Evolutionary conservation across 2,113 vertebrate species (phyloP).

Genomic region (Danionella cerebrum): DNA sequence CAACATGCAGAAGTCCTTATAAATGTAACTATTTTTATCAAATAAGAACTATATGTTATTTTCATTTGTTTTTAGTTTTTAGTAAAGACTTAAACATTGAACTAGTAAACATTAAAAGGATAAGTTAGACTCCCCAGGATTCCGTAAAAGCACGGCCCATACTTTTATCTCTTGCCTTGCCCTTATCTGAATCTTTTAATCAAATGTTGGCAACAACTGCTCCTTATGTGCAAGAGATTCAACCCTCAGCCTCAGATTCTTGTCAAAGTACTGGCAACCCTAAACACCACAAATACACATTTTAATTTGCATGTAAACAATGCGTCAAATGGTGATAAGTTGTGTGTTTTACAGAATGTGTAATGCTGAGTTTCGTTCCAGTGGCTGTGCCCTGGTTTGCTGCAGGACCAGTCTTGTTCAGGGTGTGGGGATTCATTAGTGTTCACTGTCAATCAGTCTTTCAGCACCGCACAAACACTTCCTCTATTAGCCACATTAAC

Average conservation of each 20-base stretch:
- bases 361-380: not conserved
- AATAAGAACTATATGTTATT: no score
- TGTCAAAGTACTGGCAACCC: not conserved
- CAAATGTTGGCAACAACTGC: constrained; percentile 9
- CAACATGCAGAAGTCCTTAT: no score
- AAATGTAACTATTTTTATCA: no score
- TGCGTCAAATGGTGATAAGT: not conserved
- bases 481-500: constrained; percentile 44
- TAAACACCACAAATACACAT: not conserved
- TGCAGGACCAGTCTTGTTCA: constrained; percentile 36
- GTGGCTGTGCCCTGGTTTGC: constrained; percentile 7
- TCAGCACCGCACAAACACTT: constrained; percentile 49
- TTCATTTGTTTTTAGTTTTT: no score
- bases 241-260: no score
- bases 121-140: no score
- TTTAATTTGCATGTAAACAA: not conserved
- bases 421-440: constrained; percentile 48
- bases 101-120: no score
- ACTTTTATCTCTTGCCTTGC: no score
- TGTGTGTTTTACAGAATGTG: not conserved
- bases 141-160: no score
- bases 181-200: constrained; percentile 28
- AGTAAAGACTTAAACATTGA: no score
- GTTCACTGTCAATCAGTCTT: constrained; percentile 52
- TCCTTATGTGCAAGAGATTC: no score